phyloP scores from a whole-genome alignment of 2,797 vertebrate genomes.

The Phyllotis vaccarum region DNA sequence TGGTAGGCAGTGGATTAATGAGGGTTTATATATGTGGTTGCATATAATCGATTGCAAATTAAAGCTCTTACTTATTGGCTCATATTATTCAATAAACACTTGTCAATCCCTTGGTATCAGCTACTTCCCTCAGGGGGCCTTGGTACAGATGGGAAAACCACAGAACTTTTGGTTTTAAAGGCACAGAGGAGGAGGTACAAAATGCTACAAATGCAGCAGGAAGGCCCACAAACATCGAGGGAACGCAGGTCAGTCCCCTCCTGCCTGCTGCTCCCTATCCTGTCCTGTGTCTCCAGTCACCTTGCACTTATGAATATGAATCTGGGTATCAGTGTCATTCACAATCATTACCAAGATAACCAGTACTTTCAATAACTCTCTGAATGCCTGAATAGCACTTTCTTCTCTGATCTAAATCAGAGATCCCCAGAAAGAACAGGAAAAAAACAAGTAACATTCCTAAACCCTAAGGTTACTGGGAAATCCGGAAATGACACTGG shows the following conservation, averaged over 20 bases:
- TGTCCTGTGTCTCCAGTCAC: not conserved
- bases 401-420: slow-evolving; percentile 47
- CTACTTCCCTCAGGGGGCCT: not conserved
- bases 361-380: slow-evolving; percentile 38
- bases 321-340: not conserved
- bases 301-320: not conserved
- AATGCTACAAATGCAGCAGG: not conserved
- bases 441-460: slow-evolving; percentile 72
- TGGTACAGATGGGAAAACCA: not conserved
- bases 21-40: not conserved
- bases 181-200: not conserved
- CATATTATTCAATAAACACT: not conserved
- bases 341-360: not conserved
- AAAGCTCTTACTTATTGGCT: not conserved
- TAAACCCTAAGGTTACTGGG: slow-evolving; percentile 39
- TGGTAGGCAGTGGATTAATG: not conserved
- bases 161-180: not conserved
- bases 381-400: slow-evolving; percentile 31
- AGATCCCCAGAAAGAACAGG: slow-evolving; percentile 67
- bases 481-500: slow-evolving; percentile 56
- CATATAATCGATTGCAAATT: not conserved
- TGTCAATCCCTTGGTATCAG: not conserved
- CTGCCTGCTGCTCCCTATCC: not conserved
- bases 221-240: accelerated
- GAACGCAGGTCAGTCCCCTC: not conserved